These are phyloP conservation scores for Paramuricea clavata DNA, from an alignment of 92 coral and sea anemone genomes.

Conservation along the genomic window DNA sequence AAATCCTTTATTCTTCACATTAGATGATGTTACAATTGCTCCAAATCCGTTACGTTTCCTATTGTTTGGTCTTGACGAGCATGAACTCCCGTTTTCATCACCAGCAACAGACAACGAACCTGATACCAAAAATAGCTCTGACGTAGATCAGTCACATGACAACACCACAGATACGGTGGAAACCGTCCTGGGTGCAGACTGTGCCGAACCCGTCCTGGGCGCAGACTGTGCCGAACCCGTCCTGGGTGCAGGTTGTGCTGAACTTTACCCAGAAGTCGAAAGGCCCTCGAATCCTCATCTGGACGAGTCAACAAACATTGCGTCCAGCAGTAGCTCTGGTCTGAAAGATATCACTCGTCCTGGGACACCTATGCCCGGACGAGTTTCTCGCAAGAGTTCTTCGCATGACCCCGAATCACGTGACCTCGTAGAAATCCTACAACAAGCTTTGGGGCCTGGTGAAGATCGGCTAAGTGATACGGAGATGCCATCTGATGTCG, in stretches of 20 bases:
- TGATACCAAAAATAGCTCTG: background rate
- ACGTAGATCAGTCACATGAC: background rate
- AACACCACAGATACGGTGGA: background rate
- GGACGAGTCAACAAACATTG: conserved; percentile 8
- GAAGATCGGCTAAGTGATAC: conserved; percentile 30
- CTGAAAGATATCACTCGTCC: conserved; percentile 53
- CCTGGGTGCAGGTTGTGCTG: conserved; percentile 42
- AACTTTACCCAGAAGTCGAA: conserved; percentile 31
- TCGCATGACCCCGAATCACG: conserved; percentile 24
- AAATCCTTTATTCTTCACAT: background rate
- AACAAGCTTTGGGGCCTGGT: background rate
- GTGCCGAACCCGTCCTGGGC: conserved; percentile 39
- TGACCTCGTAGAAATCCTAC: conserved; percentile 15
- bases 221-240: conserved; percentile 7
- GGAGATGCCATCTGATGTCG: conserved; percentile 14
- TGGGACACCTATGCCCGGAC: conserved; percentile 54
- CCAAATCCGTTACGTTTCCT: background rate
- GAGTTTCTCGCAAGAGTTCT: conserved; percentile 36
- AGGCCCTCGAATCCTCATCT: conserved; percentile 21
- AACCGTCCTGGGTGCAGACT: conserved; percentile 42
- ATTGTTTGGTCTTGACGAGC: background rate
- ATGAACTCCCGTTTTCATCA: background rate
- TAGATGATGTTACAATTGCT: background rate
- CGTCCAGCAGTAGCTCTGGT: conserved; percentile 40
- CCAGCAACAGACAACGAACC: background rate